These are phyloP conservation scores for Branchipolynoe longqiensis DNA, from an alignment of 2,888 invertebrate genomes.

Conservation along the genomic window DNA sequence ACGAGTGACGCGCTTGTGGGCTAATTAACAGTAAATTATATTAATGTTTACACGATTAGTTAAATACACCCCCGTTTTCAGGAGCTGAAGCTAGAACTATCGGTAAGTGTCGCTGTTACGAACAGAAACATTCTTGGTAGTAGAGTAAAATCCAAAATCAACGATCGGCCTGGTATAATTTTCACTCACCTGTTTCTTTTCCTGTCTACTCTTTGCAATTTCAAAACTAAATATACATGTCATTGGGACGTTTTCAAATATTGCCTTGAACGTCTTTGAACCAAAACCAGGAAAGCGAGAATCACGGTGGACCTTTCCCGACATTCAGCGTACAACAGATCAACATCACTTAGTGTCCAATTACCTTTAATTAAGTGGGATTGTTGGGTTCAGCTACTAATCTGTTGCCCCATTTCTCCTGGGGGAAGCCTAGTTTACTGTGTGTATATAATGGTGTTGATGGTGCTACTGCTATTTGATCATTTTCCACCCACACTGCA, in stretches of 20 bases:
- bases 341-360: too few species aligned
- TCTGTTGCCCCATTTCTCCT: too few species aligned
- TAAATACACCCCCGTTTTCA: constrained; percentile 46
- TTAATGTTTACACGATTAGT: neutral
- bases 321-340: too few species aligned
- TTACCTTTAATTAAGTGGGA: too few species aligned
- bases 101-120: constrained; percentile 18
- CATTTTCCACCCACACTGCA: too few species aligned
- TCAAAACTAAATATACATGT: neutral
- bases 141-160: neutral
- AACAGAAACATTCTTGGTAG: constrained; percentile 25
- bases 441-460: too few species aligned
- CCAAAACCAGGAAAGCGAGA: neutral
- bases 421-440: too few species aligned
- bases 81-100: constrained; percentile 50
- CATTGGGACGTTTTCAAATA: too few species aligned
- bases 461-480: too few species aligned
- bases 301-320: too few species aligned
- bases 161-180: constrained; percentile 38
- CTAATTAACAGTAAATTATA: neutral
- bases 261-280: neutral
- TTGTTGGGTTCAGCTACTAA: too few species aligned
- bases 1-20: too few species aligned
- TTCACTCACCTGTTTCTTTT: constrained; percentile 20
- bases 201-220: neutral